A percentile compares a stretch with the other conserved stretches of the same genome.
phyloP scores from a whole-genome alignment of 2,888 invertebrate genomes.

The Epinotia brunnichana region DNA sequence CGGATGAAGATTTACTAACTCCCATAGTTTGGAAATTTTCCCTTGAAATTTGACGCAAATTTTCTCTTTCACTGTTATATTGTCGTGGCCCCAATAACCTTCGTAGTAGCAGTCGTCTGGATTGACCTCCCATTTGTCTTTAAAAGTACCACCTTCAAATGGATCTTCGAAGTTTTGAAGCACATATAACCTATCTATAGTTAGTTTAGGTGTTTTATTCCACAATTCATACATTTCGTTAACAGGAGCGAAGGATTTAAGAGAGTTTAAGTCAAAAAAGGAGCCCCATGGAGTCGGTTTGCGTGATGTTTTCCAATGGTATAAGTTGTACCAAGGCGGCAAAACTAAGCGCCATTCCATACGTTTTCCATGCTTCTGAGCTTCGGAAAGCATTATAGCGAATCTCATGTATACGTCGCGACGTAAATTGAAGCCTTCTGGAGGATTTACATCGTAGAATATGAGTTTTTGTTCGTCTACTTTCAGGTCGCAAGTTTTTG shows the following conservation, averaged over 20 bases:
- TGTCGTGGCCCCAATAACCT: conserved; percentile 88
- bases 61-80: conserved; percentile 86
- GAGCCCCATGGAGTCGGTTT: conserved; percentile 89
- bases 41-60: conserved; percentile 94
- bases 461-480: conserved; percentile 84
- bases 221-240: conserved; percentile 93
- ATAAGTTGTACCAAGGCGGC: conserved; percentile 95
- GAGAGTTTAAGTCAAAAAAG: conserved; percentile 93
- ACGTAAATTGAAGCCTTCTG: conserved; percentile 98
- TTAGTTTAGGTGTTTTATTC: conserved; percentile 56
- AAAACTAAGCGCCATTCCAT: conserved; percentile 88
- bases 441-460: conserved; percentile 96
- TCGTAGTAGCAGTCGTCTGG: conserved; percentile 75
- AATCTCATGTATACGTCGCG: conserved; percentile 98
- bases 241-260: conserved; percentile 91
- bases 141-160: conserved; percentile 91
- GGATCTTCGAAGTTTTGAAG: conserved; percentile 94
- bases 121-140: conserved; percentile 89
- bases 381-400: conserved; percentile 90
- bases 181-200: conserved; percentile 90
- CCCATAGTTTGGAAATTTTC: conserved; percentile 85
- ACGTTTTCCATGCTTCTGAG: conserved; percentile 80
- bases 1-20: conserved; percentile 79
- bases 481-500: conserved; percentile 23
- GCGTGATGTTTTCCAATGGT: conserved; percentile 89